Evolutionary conservation across 2,888 invertebrate genomes (phyloP), one percentile per base, ranked within the genome.

Genomic region (Epistrophella euchroma): DNA sequence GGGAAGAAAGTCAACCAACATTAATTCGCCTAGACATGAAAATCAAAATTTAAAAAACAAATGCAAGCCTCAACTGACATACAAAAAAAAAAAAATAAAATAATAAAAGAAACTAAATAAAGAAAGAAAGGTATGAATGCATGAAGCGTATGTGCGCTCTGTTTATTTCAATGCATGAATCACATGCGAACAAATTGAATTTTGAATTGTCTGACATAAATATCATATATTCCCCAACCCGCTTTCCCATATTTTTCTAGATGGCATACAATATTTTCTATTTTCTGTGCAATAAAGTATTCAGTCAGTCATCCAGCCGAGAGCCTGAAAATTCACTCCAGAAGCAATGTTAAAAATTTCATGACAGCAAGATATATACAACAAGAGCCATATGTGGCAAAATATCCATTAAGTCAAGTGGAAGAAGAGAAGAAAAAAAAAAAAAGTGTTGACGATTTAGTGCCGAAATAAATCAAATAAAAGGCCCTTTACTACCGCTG

Each of bases 41-140:
- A 62, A 40, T 35, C 15, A 15, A 43, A 43, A 43, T 4, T 6
- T 4, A 32, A 25, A 62, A 62, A 9, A 47, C 10, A 2, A 10
- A 47, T 47, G 17, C n/a, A 22, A 50, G 5, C 13, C 47, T 13
- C 62, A 43, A 25, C 19, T 22, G 10, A 15, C 19, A 19, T 2
- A 25, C 0, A 17, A 37, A 50, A 1, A 35, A 56, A 19, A 15
- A 47, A 47, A 2, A 13, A 19, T 0, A 60, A 17, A 68, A 52
- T 5, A 28, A 52, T 6, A 74, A 13, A 52, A 52, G n/a, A n/a
- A n/a, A n/a, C n/a, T n/a, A n/a, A 47, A 28, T 9, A 35, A 55
- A 32, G 35, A 74, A 47, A 62, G 77, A 83, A 62, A 83, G 82
- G 82, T 77, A 83, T 73, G 82, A 73, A 78, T 35, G 64, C 60